Percentiles rank a stretch among this genome's conserved stretches.
Conservation (phyloP, 2,113 vertebrate species). For the Alligator sinensis region DNA sequence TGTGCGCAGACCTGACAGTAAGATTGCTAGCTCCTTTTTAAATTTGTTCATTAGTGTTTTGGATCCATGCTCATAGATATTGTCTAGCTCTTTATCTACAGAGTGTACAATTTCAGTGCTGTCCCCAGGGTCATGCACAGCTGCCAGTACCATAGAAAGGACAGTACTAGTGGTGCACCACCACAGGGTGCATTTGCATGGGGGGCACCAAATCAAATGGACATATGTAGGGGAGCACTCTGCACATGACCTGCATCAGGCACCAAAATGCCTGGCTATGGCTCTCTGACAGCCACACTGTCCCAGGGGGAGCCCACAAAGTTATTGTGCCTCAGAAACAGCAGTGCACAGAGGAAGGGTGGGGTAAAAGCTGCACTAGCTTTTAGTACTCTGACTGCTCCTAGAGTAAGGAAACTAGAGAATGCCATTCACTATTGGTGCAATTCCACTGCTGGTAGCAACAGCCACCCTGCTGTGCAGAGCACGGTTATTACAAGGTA, state of each 20-base stretch:
- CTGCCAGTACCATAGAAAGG: too few species aligned
- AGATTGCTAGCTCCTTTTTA: not conserved
- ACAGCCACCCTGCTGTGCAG: not conserved
- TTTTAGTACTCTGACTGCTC: not conserved
- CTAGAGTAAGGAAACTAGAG: not conserved
- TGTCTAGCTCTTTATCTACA: not conserved
- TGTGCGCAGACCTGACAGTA: not conserved
- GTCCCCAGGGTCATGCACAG: not conserved
- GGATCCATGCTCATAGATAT: not conserved
- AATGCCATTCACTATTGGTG: not conserved
- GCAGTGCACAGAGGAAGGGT: not conserved
- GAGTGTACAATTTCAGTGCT: not conserved
- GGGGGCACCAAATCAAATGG: too few species aligned
- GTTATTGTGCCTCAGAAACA: not conserved
- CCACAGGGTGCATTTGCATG: too few species aligned
- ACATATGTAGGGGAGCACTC: too few species aligned
- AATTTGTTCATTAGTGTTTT: not conserved
- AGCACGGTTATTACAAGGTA: not conserved
- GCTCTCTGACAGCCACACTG: not conserved
- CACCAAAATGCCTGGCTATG: too few species aligned
- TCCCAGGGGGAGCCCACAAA: not conserved
- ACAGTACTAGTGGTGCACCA: too few species aligned
- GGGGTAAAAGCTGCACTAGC: not conserved
- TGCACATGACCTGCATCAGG: too few species aligned
- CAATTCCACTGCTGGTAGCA: not conserved